phyloP scores from a whole-genome alignment of 1,140 invertebrate genomes.

The Drosophila kanapiae region DNA sequence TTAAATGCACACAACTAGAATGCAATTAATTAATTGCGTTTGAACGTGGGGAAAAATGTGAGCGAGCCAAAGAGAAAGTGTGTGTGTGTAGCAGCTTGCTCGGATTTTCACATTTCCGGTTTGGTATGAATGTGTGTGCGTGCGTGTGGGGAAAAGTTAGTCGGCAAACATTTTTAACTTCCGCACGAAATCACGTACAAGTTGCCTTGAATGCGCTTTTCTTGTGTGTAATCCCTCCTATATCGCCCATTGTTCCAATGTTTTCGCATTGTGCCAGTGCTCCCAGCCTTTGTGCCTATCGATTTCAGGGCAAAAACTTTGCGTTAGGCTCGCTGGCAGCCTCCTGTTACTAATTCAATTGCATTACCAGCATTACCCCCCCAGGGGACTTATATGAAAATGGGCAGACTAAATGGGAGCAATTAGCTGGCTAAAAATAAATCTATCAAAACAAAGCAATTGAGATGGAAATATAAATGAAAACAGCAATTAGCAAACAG shows the following conservation, averaged over 20 bases:
- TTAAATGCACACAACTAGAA: slow-evolving; percentile 41
- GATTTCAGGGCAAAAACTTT: slow-evolving; percentile 40
- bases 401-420: slow-evolving; percentile 15
- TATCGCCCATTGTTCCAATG: slow-evolving; percentile 39
- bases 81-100: neutral
- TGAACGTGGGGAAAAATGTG: slow-evolving; percentile 15
- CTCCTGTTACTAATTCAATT: slow-evolving; percentile 53
- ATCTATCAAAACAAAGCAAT: slow-evolving; percentile 33
- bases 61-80: neutral
- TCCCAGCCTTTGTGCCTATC: slow-evolving; percentile 30
- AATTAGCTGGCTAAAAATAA: slow-evolving; percentile 37
- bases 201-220: slow-evolving; percentile 57
- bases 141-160: slow-evolving; percentile 21
- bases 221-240: slow-evolving; percentile 41
- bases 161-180: slow-evolving; percentile 58
- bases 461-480: slow-evolving; percentile 10
- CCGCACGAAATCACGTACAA: slow-evolving; percentile 58
- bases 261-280: slow-evolving; percentile 14
- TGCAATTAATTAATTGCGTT: slow-evolving; percentile 74
- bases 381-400: slow-evolving; percentile 28
- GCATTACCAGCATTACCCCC: slow-evolving; percentile 4
- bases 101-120: slow-evolving; percentile 38
- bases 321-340: slow-evolving; percentile 14
- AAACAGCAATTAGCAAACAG: slow-evolving; percentile 31
- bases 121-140: neutral